Percentiles rank a stretch among this genome's conserved stretches.
Conservation (phyloP, 2,797 vertebrate genomes). For the Nothura maculosa region DNA sequence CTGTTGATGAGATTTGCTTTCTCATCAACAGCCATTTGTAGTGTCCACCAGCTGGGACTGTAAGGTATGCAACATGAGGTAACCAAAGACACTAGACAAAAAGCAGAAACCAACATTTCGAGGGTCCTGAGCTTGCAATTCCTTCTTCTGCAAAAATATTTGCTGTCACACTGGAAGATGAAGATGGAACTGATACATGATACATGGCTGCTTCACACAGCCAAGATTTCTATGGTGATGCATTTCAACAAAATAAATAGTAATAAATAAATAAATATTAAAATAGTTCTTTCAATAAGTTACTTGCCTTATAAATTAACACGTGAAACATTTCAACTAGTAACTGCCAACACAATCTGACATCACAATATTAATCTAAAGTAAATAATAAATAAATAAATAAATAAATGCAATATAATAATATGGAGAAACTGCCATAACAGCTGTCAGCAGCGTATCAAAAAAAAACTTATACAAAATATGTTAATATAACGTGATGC, state of each 20-base stretch:
- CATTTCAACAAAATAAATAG: not conserved
- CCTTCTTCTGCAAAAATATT: not conserved
- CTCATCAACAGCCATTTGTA: not conserved
- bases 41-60: not conserved
- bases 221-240: not conserved
- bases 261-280: not conserved
- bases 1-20: too few relatives aligned
- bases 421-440: not conserved
- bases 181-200: not conserved
- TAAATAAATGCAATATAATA: not conserved
- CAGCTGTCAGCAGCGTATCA: not conserved
- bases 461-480: not conserved
- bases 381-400: not conserved
- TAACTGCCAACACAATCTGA: not conserved
- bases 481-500: slow-evolving; percentile 22
- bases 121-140: not conserved
- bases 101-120: not conserved
- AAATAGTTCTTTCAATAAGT: not conserved
- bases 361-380: not conserved
- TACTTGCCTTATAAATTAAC: not conserved
- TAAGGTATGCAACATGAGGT: not conserved
- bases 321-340: not conserved
- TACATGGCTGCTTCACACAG: not conserved
- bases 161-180: not conserved
- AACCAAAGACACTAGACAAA: not conserved